Evolutionary conservation across 1,140 invertebrate species (phyloP), one percentile per base, ranked within the genome.

Genomic region (Drosophila littoralis): DNA sequence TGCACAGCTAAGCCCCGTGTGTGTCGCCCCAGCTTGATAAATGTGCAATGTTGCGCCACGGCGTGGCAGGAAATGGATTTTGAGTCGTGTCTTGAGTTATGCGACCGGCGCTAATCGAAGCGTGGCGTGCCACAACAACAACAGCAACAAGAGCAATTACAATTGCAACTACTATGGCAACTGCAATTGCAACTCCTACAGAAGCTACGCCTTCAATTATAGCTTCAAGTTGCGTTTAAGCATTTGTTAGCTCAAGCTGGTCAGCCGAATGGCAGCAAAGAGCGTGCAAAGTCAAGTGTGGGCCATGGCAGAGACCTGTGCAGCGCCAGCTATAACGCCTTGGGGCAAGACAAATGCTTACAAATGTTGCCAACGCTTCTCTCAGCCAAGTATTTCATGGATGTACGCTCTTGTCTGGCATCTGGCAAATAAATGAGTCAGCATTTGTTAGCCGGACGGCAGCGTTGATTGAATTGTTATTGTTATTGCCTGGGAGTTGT

Each of bases 401-500:
- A 13, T 73, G n/a, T 60, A 54, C 63, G 22, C 57, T 52, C 42
- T 48, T 28, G 10, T 67, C 64, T 58, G 70, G 58, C 61, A 50
- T 50, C 51, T 77, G 63, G 68, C 61, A 80, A 88, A 86, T 89
- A 77, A 89, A 88, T 81, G 76, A 89, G 79, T 86, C 84, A 88
- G 83, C 83, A 89, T 86, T 83, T 86, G 83, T 88, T 74, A 69
- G 42, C 57, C 17, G 46, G 55, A 42, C 64, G 59, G 43, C 45
- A 73, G 79, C 76, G 83, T 79, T 86, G 83, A 86, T 86, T 86
- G 83, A 86, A 86, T 86, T 88, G 83, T 86, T 78, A 67, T 77
- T 88, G 83, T 77, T 86, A 74, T 68, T 72, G 83, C 73, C 59
- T 22, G 65, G 50, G 50, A 76, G 66, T 57, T 42, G 55, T 17